Percentiles rank a stretch among this genome's conserved stretches.
Evolutionary conservation across 2,113 vertebrate genomes (phyloP).

Genomic region (Chroicocephalus ridibundus): DNA sequence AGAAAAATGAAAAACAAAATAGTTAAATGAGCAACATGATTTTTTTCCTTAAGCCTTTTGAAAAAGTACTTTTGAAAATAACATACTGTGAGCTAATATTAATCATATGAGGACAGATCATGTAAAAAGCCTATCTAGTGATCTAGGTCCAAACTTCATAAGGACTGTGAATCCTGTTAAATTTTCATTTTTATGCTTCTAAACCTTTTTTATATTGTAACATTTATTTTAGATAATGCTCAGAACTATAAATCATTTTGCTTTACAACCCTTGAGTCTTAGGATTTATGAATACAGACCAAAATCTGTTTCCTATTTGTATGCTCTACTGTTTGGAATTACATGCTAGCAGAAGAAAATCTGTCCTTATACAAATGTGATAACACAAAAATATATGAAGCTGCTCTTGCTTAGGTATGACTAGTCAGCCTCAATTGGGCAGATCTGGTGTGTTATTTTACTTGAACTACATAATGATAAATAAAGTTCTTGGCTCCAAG

Average conservation of each 20-base stretch:
- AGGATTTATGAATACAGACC: slow-evolving; percentile 51
- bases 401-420: background rate
- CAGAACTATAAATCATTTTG: slow-evolving; percentile 52
- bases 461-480: background rate
- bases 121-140: slow-evolving; percentile 42
- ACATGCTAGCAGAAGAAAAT: slow-evolving; percentile 43
- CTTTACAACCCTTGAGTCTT: slow-evolving; percentile 20
- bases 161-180: slow-evolving; percentile 14
- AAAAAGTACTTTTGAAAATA: slow-evolving; percentile 39
- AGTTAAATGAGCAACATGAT: background rate
- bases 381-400: slow-evolving; percentile 32
- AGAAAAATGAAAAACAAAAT: slow-evolving; percentile 58
- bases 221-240: slow-evolving; percentile 46
- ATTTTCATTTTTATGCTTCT: slow-evolving; percentile 26
- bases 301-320: slow-evolving; percentile 62
- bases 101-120: slow-evolving; percentile 44
- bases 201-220: slow-evolving; percentile 31
- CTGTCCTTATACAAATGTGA: slow-evolving; percentile 35
- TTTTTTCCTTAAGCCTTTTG: slow-evolving; percentile 20
- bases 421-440: background rate
- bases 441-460: background rate
- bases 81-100: slow-evolving; percentile 21
- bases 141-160: slow-evolving; percentile 51
- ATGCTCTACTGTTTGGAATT: slow-evolving; percentile 65
- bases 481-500: slow-evolving; percentile 30